Percentiles rank a stretch among this genome's conserved stretches.
Evolutionary conservation across 2,888 invertebrate genomes (phyloP).

Genomic region (Himalopsyche tibetana): DNA sequence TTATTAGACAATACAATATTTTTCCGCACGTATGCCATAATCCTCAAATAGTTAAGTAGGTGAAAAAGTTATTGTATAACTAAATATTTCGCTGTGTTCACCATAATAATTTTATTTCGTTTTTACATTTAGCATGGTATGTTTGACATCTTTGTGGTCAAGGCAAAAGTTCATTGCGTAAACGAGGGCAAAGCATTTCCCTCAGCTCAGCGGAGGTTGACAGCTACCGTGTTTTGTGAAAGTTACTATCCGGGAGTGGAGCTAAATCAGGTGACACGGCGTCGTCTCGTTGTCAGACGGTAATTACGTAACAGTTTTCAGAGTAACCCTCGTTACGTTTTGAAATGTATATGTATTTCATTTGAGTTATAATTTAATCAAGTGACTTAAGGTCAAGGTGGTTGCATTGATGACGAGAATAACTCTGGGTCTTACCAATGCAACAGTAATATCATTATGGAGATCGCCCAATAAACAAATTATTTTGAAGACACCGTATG

Average conservation of each 20-base stretch:
- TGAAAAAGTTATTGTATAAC: too few relatives aligned
- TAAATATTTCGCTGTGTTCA: too few relatives aligned
- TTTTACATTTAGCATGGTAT: background rate
- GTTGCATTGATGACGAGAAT: too few relatives aligned
- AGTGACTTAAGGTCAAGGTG: too few relatives aligned
- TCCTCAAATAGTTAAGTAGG: too few relatives aligned
- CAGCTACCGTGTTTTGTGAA: background rate
- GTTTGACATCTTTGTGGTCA: background rate
- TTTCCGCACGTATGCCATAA: too few relatives aligned
- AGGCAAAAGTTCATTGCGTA: background rate
- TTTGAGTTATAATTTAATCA: too few relatives aligned
- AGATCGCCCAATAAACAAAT: too few relatives aligned
- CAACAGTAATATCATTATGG: too few relatives aligned
- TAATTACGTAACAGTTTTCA: background rate
- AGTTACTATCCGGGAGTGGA: background rate
- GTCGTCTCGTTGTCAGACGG: slow-evolving; percentile 4
- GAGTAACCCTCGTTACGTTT: background rate
- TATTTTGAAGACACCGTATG: too few relatives aligned
- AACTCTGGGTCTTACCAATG: too few relatives aligned
- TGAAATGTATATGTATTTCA: background rate
- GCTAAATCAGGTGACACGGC: slow-evolving; percentile 11
- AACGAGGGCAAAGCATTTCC: background rate
- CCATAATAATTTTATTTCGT: background rate
- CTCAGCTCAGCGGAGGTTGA: background rate
- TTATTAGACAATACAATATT: too few relatives aligned